Percentiles rank a stretch among this genome's conserved stretches.
Evolutionary conservation across 2,113 vertebrate species (phyloP).

Genomic region (Chloropsis cyanopogon): DNA sequence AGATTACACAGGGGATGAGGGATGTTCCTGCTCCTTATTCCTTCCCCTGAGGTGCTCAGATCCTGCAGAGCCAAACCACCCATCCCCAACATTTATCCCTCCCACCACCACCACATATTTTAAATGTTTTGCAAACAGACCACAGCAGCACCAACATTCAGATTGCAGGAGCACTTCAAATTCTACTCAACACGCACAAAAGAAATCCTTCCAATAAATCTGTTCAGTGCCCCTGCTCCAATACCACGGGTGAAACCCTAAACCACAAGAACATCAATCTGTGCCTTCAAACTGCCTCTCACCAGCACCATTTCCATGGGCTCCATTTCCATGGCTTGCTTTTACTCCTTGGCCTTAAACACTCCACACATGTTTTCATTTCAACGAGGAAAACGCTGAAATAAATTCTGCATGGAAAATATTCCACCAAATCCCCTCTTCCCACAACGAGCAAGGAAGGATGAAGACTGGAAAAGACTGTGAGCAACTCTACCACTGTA

Average conservation of each 20-base stretch:
- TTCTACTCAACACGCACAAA: neutral
- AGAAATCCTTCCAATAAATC: neutral
- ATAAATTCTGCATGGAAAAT: neutral
- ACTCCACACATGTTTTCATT: neutral
- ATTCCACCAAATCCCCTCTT: neutral
- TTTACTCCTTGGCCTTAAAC: neutral
- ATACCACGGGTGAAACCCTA: neutral
- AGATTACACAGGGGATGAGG: neutral
- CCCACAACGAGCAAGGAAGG: neutral
- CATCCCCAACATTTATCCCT: neutral
- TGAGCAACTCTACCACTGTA: neutral
- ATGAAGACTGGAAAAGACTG: neutral
- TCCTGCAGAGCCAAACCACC: neutral
- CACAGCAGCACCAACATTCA: neutral
- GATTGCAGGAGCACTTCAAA: neutral
- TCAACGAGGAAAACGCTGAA: neutral
- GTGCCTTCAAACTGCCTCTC: neutral
- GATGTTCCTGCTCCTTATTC: neutral
- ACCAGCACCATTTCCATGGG: neutral
- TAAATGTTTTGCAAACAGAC: neutral
- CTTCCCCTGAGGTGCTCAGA: neutral
- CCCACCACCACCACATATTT: neutral
- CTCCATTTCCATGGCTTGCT: neutral
- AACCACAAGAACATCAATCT: neutral
- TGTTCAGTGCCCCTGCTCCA: neutral